Base-by-base conservation (phyloP, 2,113 vertebrate species). In the Misgurnus mizolepis region DNA sequence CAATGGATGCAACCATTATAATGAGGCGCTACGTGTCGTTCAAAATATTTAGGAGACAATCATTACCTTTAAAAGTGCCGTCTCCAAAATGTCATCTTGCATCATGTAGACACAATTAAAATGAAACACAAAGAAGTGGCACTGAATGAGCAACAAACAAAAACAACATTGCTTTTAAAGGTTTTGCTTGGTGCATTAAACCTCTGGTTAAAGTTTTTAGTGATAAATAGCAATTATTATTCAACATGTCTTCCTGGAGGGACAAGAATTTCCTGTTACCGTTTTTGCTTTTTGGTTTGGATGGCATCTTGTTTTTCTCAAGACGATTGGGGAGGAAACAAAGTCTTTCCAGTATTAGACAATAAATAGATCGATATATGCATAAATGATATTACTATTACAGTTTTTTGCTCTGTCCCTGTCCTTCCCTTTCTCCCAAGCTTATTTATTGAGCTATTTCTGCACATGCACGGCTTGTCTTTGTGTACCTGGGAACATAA, bases 361-460 rank as follows among this genome's bases (percentile, higher is more conserved):
- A 6, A 72, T 41, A 72, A 72, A 58, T 6, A 55, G 5, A 47
- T 22, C 1, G 27, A 34, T 18, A 58, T 58, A 41, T 41, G 18
- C 39, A 71, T 40, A 4, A 56, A n/a, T 39, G 5, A 11, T 56
- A 41, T n/a, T 4, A 72, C 15, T 12, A 17, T 34, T 10, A 34
- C 27, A 34, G 27, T 34, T 34, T 22, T 34, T 34, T 34, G 27
- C 27, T 34, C 27, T 34, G 27, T 49, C 0, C 47, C 53, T 70
- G 34, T 34, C 49, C 22, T 14, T 40, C 27, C 6, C 50, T 56
- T 6, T 34, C 3, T 71, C 27, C 49, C 22, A 39, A 9, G 49
- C 14, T 8, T 71, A 40, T 71, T 71, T 41, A 72, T 50, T 69
- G 45, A 69, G 22, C 67, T 9, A 47, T 41, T 18, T 58, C 34